Percentiles rank a stretch among this genome's conserved stretches.
These are phyloP conservation scores for Charina bottae DNA, from an alignment of 2,113 vertebrate genomes.

Conservation along the genomic window DNA sequence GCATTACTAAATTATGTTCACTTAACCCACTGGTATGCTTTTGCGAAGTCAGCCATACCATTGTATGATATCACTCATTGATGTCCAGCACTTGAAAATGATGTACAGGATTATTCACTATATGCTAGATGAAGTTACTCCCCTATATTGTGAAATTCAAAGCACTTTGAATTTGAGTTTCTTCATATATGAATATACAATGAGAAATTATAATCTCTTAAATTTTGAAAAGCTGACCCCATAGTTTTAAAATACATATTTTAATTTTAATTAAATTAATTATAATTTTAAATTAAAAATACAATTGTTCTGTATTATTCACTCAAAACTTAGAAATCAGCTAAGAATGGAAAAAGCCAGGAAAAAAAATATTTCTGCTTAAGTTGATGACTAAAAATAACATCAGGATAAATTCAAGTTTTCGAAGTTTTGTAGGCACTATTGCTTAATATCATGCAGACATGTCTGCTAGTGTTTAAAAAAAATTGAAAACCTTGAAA, in stretches of 20 bases:
- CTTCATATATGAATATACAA: not conserved
- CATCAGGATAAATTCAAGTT: too few relatives aligned
- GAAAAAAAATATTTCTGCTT: not conserved
- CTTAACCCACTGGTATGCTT: not conserved
- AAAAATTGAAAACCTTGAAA: not conserved
- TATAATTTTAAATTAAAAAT: too few relatives aligned
- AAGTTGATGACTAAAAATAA: too few relatives aligned
- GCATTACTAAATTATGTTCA: not conserved
- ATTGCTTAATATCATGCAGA: not conserved
- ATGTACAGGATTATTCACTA: not conserved
- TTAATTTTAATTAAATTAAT: too few relatives aligned
- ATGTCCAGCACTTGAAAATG: not conserved
- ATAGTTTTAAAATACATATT: not conserved
- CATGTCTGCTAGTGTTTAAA: not conserved
- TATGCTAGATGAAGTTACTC: not conserved
- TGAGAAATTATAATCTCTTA: not conserved
- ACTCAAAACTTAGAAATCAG: not conserved
- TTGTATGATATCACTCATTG: not conserved
- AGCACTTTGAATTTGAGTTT: not conserved
- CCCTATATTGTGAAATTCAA: not conserved
- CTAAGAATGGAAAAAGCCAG: not conserved
- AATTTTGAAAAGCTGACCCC: not conserved
- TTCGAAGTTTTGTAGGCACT: not conserved
- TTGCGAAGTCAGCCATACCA: not conserved
- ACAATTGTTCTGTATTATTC: not conserved